Conservation (phyloP, 1,140 invertebrate species). For the Sarcophaga peregrina region DNA sequence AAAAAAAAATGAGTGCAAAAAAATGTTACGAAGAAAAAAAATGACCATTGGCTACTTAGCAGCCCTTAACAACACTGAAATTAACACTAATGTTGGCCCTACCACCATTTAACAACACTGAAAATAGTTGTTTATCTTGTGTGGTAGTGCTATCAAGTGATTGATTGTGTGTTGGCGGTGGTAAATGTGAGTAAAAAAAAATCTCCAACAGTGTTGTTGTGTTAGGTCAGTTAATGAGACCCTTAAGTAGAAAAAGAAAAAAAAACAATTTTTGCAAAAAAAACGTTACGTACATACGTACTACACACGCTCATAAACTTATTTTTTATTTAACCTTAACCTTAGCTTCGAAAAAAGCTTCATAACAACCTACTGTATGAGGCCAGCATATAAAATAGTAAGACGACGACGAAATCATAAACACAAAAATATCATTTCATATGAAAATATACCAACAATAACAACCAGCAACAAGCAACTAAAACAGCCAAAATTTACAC, state of each 20-base stretch:
- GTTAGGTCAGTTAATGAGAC: not conserved
- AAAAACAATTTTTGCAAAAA: no score
- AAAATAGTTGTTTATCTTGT: no score
- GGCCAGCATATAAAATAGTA: constrained; percentile 60
- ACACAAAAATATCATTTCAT: constrained; percentile 11
- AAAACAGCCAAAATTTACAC: constrained; percentile 2
- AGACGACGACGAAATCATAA: constrained; percentile 29
- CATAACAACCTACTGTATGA: constrained; percentile 65
- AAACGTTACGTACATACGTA: no score
- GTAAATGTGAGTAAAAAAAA: no score
- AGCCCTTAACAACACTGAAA: constrained; percentile 4
- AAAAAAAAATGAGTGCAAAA: not conserved
- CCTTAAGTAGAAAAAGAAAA: no score
- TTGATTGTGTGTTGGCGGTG: no score
- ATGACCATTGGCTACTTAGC: constrained; percentile 14
- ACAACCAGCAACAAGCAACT: constrained; percentile 16
- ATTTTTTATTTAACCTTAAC: constrained; percentile 63
- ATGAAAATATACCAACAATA: not conserved
- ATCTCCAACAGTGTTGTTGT: not conserved
- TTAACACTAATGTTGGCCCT: not conserved
- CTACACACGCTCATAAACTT: not conserved
- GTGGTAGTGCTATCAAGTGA: no score
- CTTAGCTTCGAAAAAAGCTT: constrained; percentile 67
- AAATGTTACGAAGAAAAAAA: not conserved
- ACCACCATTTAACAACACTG: no score